Conservation (phyloP, 1,140 invertebrate species). For the Eupristina koningsbergeri region DNA sequence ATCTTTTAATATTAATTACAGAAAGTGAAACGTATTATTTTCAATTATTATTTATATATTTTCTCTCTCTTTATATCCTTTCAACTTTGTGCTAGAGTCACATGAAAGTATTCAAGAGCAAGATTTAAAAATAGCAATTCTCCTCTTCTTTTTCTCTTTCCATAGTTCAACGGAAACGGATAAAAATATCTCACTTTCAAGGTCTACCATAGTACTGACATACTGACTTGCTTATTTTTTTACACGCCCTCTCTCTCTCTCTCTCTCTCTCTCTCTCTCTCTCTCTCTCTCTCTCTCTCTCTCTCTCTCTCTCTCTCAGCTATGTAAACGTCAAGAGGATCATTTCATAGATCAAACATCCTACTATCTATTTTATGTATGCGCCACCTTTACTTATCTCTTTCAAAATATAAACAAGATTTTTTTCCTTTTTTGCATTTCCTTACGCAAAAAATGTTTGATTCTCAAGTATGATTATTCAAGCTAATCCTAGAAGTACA, state of each 20-base stretch:
- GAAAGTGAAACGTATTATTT: too few species aligned
- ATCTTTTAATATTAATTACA: too few species aligned
- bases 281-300: neutral
- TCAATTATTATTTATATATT: conserved; percentile 2
- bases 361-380: conserved; percentile 2
- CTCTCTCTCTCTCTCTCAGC: neutral
- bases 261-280: neutral
- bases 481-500: neutral
- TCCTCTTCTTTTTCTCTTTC: neutral
- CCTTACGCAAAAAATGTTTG: neutral
- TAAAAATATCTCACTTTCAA: conserved; percentile 51
- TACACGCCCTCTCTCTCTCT: neutral
- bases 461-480: neutral
- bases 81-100: conserved; percentile 14
- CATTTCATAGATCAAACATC: neutral
- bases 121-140: conserved; percentile 49
- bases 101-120: conserved; percentile 38
- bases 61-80: conserved; percentile 30
- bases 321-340: conserved; percentile 19
- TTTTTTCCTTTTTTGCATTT: neutral
- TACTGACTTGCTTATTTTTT: conserved; percentile 8
- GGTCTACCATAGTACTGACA: conserved; percentile 21
- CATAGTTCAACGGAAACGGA: conserved; percentile 44
- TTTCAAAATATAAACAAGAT: conserved; percentile 4
- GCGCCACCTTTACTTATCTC: conserved; percentile 9